These are phyloP conservation scores for Pseudochirops cupreus DNA, from an alignment of 2,797 vertebrate genomes.

Conservation along the genomic window DNA sequence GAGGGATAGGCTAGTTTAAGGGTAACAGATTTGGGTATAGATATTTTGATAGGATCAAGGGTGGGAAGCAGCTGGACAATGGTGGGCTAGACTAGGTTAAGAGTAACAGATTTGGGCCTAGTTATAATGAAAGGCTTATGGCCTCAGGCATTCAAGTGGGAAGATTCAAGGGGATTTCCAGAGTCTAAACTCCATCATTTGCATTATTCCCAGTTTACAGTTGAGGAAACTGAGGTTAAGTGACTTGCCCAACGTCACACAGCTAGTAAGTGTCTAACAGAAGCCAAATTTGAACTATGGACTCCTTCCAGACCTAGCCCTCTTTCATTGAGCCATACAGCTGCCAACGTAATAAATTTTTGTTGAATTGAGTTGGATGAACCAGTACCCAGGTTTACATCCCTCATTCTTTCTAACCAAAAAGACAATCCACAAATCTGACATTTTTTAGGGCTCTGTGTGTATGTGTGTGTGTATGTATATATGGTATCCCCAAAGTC, in stretches of 20 bases:
- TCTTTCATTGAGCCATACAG: background rate
- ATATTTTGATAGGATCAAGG: no score
- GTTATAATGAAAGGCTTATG: no score
- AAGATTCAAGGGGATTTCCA: no score
- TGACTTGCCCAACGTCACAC: background rate
- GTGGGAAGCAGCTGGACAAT: no score
- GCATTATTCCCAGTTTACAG: no score
- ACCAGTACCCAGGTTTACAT: background rate
- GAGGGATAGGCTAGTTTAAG: no score
- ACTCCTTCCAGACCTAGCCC: background rate
- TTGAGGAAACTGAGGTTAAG: background rate
- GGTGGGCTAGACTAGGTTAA: no score
- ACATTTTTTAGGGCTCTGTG: background rate
- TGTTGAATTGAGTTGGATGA: background rate
- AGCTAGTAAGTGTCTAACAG: background rate
- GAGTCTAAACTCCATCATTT: background rate
- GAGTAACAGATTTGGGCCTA: no score
- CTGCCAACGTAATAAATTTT: background rate
- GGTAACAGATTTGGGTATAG: no score
- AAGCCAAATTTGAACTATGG: background rate
- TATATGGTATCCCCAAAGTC: background rate
- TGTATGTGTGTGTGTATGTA: background rate
- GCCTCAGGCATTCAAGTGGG: no score
- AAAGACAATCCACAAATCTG: background rate
- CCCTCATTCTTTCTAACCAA: background rate